A percentile compares a stretch with the other conserved stretches of the same genome.
Evolutionary conservation across 2,797 vertebrate genomes (phyloP).

Genomic region (Ispidina picta): DNA sequence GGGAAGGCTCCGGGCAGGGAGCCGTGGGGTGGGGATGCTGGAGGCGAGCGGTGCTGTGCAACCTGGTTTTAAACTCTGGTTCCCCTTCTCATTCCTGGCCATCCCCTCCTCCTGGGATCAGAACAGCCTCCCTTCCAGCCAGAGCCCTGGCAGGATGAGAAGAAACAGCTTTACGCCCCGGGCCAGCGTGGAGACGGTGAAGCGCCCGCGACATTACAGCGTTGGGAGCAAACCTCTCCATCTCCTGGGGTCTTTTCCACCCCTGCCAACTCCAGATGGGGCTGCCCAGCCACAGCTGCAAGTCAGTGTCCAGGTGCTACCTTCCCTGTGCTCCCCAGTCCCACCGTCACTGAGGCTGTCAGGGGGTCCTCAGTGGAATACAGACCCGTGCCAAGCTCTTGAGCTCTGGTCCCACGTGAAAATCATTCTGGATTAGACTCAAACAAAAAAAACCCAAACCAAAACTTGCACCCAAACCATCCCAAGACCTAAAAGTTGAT

Average conservation of each 20-base stretch:
- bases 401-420: background rate
- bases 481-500: accelerated
- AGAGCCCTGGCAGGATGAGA: conserved; percentile 86
- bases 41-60: background rate
- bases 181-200: conserved; percentile 90
- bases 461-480: background rate
- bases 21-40: background rate
- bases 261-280: conserved; percentile 84
- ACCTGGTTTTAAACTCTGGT: background rate
- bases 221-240: conserved; percentile 90
- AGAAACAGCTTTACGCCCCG: conserved; percentile 96
- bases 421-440: background rate
- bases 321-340: background rate
- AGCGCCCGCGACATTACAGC: conserved; percentile 93
- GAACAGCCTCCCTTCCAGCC: conserved; percentile 81
- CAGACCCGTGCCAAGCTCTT: background rate
- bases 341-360: accelerated
- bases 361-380: background rate
- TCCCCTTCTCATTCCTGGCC: conserved; percentile 71
- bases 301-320: conserved; percentile 83
- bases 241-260: conserved; percentile 80
- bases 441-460: no score
- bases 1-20: background rate
- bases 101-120: conserved; percentile 79
- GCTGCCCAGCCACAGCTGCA: conserved; percentile 84